Base-by-base conservation (phyloP, 2,113 vertebrate genomes). In the Gila orcuttii region DNA sequence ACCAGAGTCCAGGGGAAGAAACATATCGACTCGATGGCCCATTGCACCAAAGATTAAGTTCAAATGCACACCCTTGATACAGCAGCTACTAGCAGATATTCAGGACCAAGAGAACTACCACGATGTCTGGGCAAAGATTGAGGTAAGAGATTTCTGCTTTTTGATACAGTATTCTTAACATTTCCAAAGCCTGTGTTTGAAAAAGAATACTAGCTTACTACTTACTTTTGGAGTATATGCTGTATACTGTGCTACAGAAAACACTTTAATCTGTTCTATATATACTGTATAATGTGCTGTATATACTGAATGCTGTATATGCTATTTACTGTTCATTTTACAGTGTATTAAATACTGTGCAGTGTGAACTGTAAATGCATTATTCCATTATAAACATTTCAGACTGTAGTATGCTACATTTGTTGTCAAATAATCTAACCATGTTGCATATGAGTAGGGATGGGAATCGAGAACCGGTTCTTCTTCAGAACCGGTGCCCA, bases 121-220 rank as follows among this genome's bases (percentile, higher is more conserved):
- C 50, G 91, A 94, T 11, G 89, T 98, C 87, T 99, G 98, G 97
- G 94, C 92, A 90, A 98, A 97, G 94, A 97, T 99, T 52, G 98
- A 99, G 97, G 98, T 99, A 94, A 92, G 85, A 55, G 21, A 25
- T 55, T 17, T 31, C 25, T 60, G 3, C 17, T 84, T 39, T 57
- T 42, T 21, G 64, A 12, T 19, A 69, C 1, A 36, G 66, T 69
- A 39, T 36, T 36, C 7, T 69, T 69, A 68, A 33, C 15, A 13
- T 66, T 66, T 69, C 17, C 66, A 36, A 19, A 17, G 28, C 19
- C 3, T 36, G 6, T 36, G 33, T 69, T 36, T 2, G 0, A 21
- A 36, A 36, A 4, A 36, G 3, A 69, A 69, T 21, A 39, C 8
- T 69, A 21, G 31, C 6, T 68, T 68, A 19, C 31, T 36, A 36